A percentile compares a stretch with the other conserved stretches of the same genome.
Evolutionary conservation across 2,888 invertebrate genomes (phyloP).

Genomic region (Pristionchus mayeri): DNA sequence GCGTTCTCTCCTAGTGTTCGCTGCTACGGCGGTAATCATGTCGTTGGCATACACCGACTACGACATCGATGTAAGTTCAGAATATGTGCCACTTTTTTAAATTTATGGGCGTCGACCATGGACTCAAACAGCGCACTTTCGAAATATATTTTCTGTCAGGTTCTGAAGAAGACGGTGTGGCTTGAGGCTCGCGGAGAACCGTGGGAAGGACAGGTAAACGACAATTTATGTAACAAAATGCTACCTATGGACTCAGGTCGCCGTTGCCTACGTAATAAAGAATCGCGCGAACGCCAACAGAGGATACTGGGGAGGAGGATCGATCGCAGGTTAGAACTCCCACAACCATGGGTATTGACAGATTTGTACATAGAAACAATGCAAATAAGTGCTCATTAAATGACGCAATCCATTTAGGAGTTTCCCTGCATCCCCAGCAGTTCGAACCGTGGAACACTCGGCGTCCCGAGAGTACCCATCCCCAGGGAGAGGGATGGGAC

Average conservation of each 20-base stretch:
- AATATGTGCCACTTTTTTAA: too few relatives aligned
- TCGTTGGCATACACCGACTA: background rate
- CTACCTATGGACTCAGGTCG: too few relatives aligned
- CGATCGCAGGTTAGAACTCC: background rate
- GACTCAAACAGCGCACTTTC: too few relatives aligned
- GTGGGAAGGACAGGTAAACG: background rate
- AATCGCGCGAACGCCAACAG: background rate
- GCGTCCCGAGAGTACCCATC: background rate
- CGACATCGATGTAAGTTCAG: conserved; percentile 1
- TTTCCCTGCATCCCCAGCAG: conserved; percentile 10
- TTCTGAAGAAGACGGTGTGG: conserved; percentile 30
- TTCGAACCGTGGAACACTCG: conserved; percentile 19
- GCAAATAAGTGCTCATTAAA: background rate
- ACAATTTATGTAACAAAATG: background rate
- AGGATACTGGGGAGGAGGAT: background rate
- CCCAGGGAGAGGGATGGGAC: background rate
- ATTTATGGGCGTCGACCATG: too few relatives aligned
- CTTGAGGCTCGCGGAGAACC: conserved; percentile 15
- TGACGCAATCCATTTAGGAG: background rate
- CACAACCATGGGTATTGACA: background rate
- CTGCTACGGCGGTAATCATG: too few relatives aligned
- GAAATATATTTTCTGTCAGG: background rate
- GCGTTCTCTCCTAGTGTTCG: too few relatives aligned
- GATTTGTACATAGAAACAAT: background rate
- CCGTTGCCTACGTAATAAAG: background rate